A percentile compares a stretch with the other conserved stretches of the same genome.
phyloP scores from a whole-genome alignment of 2,113 vertebrate species.

The Lepidothrix coronata region DNA sequence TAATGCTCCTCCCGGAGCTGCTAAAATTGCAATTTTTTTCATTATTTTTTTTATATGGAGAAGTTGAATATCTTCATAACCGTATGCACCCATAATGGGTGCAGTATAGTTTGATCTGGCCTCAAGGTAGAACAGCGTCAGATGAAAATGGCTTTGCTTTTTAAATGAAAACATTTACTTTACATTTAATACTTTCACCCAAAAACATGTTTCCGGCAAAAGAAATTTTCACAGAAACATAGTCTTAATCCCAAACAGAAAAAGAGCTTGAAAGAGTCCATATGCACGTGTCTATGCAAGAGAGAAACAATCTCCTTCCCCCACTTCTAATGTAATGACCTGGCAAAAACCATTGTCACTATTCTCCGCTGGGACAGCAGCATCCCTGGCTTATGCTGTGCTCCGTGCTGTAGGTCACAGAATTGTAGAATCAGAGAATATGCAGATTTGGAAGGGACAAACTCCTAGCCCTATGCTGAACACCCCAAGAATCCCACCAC shows the following conservation, averaged over 20 bases:
- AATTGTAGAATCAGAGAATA: background rate
- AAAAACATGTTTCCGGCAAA: background rate
- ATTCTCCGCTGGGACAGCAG: background rate
- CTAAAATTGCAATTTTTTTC: background rate
- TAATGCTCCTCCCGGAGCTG: background rate
- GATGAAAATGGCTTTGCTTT: background rate
- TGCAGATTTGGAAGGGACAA: background rate
- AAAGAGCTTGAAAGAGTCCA: background rate
- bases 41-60: background rate
- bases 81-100: no score
- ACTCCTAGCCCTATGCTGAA: rapidly evolving
- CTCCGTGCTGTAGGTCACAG: rapidly evolving
- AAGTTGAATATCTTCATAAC: background rate
- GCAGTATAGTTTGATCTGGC: background rate
- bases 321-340: background rate
- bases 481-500: background rate
- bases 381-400: background rate
- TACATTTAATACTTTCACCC: background rate
- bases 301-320: background rate
- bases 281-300: background rate
- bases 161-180: background rate
- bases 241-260: background rate
- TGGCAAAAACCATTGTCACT: background rate
- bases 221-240: background rate
- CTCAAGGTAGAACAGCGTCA: background rate